Evolutionary conservation across 2,888 invertebrate species (phyloP), one percentile per base, ranked within the genome.

Genomic region (Sinopyrophorus schimmeli): DNA sequence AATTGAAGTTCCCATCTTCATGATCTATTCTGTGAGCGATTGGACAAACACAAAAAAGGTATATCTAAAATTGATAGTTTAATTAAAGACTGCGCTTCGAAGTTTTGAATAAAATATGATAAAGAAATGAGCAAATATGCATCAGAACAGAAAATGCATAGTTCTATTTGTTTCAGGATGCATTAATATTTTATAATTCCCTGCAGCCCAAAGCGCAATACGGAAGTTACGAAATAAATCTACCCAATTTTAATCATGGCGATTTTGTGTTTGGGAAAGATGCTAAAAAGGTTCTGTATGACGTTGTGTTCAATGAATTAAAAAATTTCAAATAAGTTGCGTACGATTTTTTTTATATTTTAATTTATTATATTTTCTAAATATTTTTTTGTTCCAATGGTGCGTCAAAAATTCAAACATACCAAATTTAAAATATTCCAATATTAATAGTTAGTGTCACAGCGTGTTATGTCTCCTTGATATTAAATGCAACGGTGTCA

Each of bases 1-100:
- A 47, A 79, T 84, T 1, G 75, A 71, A 58, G 76, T 81, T 21
- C 85, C 86, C 0, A 77, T 82, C 2, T 72, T 76, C 1, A 59
- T 86, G 10, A 76, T 83, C 31, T 83, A 83, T 54, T 82, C 83
- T 4, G 76, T 77, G 47, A 81, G 81, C 58, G 86, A 86, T 63
- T 78, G 77, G 67, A 68, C 84, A 3, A 80, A 81, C 15, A 77
- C 76, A 20, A 77, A 77, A 69, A 63, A 69, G 59, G 81, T 81
- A n/a, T n/a, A n/a, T n/a, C n/a, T n/a, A n/a, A n/a, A n/a, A n/a
- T n/a, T n/a, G n/a, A n/a, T n/a, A n/a, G n/a, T n/a, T n/a, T n/a
- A n/a, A n/a, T n/a, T n/a, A n/a, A n/a, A n/a, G n/a, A n/a, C n/a
- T n/a, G n/a, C n/a, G n/a, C n/a, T n/a, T n/a, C n/a, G n/a, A n/a